Conservation (phyloP, 1,140 invertebrate genomes). For the Drosophila bifasciata region DNA sequence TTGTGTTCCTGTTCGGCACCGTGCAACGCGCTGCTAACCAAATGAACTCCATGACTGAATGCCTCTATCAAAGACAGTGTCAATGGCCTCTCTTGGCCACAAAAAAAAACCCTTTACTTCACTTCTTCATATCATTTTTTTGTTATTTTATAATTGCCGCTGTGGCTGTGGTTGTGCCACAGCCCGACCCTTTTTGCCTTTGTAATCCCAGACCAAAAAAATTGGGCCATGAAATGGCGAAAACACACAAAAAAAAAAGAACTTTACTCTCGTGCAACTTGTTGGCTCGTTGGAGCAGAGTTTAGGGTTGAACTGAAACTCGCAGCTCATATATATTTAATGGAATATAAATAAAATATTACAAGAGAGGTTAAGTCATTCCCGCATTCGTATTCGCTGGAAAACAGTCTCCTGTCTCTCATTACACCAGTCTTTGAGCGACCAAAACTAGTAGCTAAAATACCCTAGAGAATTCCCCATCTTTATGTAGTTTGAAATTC, state of each 20-base stretch:
- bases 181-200: conserved; percentile 25
- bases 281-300: conserved; percentile 24
- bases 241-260: conserved; percentile 1
- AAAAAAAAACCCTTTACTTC: neutral
- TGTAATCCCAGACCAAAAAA: conserved; percentile 18
- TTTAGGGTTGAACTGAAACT: conserved; percentile 22
- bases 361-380: neutral
- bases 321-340: conserved; percentile 71
- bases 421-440: no score
- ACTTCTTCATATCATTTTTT: conserved; percentile 24
- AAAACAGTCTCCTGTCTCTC: no score
- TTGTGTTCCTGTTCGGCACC: neutral
- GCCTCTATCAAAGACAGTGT: conserved; percentile 19
- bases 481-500: no score
- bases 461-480: no score
- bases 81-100: conserved; percentile 39
- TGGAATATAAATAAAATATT: conserved; percentile 74
- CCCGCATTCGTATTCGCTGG: no score
- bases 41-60: conserved; percentile 33
- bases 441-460: no score
- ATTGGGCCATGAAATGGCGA: no score
- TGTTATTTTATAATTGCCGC: conserved; percentile 59
- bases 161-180: conserved; percentile 23
- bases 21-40: conserved; percentile 1
- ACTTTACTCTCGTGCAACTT: conserved; percentile 33